A percentile compares a stretch with the other conserved stretches of the same genome.
phyloP scores from a whole-genome alignment of 2,797 vertebrate species.

The Rhadinocentrus ornatus region DNA sequence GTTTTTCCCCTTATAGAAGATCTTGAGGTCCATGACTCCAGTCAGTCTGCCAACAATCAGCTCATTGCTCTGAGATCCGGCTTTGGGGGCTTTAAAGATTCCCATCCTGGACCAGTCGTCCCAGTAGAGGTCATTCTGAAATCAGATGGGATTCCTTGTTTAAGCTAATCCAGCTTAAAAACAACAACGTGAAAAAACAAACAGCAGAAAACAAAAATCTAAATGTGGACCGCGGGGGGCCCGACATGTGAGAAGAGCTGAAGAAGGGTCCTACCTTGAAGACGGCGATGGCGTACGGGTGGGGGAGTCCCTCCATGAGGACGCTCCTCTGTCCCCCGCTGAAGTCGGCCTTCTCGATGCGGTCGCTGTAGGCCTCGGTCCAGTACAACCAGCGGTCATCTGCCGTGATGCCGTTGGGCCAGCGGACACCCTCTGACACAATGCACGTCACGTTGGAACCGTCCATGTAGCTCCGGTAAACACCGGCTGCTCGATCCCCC shows the following conservation, averaged over 20 bases:
- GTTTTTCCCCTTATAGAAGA: slow-evolving; percentile 95
- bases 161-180: no score
- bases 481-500: slow-evolving; percentile 90
- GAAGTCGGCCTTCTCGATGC: slow-evolving; percentile 93
- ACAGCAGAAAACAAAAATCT: no score
- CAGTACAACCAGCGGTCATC: slow-evolving; percentile 96
- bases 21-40: slow-evolving; percentile 98
- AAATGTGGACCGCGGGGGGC: no score
- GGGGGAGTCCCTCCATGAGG: slow-evolving; percentile 92
- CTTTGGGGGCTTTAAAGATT: slow-evolving; percentile 95
- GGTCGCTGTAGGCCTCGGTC: slow-evolving; percentile 96
- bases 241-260: not conserved
- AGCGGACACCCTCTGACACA: slow-evolving; percentile 90
- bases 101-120: slow-evolving; percentile 98
- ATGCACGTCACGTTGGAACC: slow-evolving; percentile 87
- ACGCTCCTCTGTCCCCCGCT: slow-evolving; percentile 87
- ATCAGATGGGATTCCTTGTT: not conserved
- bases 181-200: no score
- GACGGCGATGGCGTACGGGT: slow-evolving; percentile 96
- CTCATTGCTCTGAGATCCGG: slow-evolving; percentile 85
- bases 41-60: slow-evolving; percentile 91
- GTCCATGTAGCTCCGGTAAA: slow-evolving; percentile 95
- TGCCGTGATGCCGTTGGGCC: slow-evolving; percentile 95
- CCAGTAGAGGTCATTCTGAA: slow-evolving; percentile 97
- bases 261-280: slow-evolving; percentile 87